These are phyloP conservation scores for Drosophila formosana DNA, from an alignment of 2,888 invertebrate species.

Conservation along the genomic window DNA sequence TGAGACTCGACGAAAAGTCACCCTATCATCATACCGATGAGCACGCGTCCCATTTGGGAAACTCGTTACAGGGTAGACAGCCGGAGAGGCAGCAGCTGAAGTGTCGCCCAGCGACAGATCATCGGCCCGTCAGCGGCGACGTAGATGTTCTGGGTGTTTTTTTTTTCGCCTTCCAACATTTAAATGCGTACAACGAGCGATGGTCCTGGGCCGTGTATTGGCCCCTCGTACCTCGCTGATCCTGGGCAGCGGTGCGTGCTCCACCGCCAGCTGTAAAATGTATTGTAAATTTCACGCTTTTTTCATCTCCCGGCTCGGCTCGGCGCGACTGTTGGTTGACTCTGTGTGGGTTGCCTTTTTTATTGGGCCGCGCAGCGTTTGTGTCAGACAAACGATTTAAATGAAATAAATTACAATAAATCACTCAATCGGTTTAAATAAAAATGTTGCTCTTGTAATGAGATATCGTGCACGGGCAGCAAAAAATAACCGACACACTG, in stretches of 20 bases:
- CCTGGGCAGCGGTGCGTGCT: slow-evolving; percentile 64
- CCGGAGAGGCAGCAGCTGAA: slow-evolving; percentile 21
- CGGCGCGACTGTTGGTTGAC: slow-evolving; percentile 14
- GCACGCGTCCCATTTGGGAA: not conserved
- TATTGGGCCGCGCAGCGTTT: slow-evolving; percentile 41
- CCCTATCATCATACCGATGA: slow-evolving; percentile 6
- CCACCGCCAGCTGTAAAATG: slow-evolving; percentile 70
- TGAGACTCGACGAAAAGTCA: slow-evolving; percentile 1
- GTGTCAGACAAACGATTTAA: slow-evolving; percentile 81
- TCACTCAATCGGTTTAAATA: slow-evolving; percentile 79
- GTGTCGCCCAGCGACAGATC: slow-evolving; percentile 59
- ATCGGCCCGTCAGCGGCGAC: slow-evolving; percentile 67
- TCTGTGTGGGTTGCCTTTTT: slow-evolving; percentile 39
- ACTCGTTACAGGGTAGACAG: slow-evolving; percentile 22
- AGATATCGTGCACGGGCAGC: slow-evolving; percentile 57
- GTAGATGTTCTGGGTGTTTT: slow-evolving; percentile 28
- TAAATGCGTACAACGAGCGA: slow-evolving; percentile 48
- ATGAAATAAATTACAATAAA: slow-evolving; percentile 82
- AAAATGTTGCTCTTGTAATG: slow-evolving; percentile 77
- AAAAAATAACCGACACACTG: slow-evolving; percentile 28
- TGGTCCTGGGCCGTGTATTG: not conserved
- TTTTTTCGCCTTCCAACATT: slow-evolving; percentile 39
- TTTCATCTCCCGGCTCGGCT: slow-evolving; percentile 43
- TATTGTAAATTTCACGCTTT: slow-evolving; percentile 68
- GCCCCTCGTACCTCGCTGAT: slow-evolving; percentile 21